Base-by-base conservation (phyloP, 2,113 vertebrate species). In the Panurus biarmicus region DNA sequence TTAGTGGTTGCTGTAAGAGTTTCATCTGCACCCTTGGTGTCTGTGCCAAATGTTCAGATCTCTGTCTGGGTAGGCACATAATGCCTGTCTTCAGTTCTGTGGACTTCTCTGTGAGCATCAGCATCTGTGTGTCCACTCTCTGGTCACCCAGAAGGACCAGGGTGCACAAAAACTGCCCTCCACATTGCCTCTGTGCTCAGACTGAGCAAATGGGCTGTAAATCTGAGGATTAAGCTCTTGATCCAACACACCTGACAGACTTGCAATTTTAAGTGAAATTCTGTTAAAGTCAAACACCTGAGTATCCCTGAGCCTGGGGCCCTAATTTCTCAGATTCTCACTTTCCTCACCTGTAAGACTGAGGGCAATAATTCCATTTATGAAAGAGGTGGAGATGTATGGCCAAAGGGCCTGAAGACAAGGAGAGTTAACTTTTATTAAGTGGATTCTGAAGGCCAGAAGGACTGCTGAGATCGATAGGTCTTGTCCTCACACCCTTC, bases 401-500 rank as follows among this genome's bases (percentile, higher is more conserved):
- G 45, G 84, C 89, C 58, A 80, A 89, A 87, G 33, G 58, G 53
- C 57, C 61, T 2, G 5, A 85, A 92, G 77, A 70, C 65, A 81
- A 76, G 71, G 47, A 75, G 50, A 91, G 20, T 61, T 94, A 89
- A 94, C 84, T 94, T 81, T 44, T 79, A 84, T 89, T 95, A 85
- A 85, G 84, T 76, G 71, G 61, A 69, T 96, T 96, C 53, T 87
- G 62, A 71, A 86, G 92, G 72, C 85, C 86, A 81, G 86, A 57
- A 96, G 66, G 81, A 78, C 70, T 1, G 0, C 25, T 92, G 67
- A 65, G 74, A 91, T 96, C 6, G 0, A 66, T 78, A 81, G 45
- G 54, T 82, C 73, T 58, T 78, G 73, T 85, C 57, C 2, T 0
- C 53, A 47, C 12, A 90, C 66, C 40, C 24, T 88, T 74, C 33